phyloP scores from a whole-genome alignment of 2,797 vertebrate species.

The Tarsius wallacei region DNA sequence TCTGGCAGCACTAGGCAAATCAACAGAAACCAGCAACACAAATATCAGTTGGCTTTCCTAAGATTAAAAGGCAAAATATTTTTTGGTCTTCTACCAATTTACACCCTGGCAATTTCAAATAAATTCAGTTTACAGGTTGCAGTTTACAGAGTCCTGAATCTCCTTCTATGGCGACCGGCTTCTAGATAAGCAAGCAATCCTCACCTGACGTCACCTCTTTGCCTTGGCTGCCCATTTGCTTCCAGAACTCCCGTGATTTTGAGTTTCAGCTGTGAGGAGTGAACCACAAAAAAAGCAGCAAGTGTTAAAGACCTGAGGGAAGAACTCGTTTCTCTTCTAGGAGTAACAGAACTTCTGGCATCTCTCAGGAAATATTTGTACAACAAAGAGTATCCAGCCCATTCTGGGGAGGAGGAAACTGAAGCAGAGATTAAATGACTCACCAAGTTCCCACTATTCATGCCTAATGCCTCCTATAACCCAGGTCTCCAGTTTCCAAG shows the following conservation, averaged over 20 bases:
- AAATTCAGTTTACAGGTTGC: not conserved
- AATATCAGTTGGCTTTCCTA: not conserved
- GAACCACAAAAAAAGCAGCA: not conserved
- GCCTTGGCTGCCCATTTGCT: not conserved
- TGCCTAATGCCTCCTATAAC: not conserved
- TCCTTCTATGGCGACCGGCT: not conserved
- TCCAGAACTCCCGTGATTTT: not conserved
- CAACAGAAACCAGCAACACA: constrained; percentile 52
- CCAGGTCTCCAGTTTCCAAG: not conserved
- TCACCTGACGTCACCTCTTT: not conserved
- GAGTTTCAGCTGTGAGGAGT: not conserved
- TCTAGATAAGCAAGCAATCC: not conserved
- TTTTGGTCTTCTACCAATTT: not conserved
- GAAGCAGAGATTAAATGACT: not conserved
- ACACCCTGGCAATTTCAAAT: not conserved
- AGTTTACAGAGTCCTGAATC: not conserved
- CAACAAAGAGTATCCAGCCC: not conserved
- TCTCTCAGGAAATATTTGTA: not conserved
- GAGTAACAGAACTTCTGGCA: not conserved
- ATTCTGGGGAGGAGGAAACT: not conserved
- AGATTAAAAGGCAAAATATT: constrained; percentile 60
- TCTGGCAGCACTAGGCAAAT: not conserved
- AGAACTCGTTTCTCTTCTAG: not conserved
- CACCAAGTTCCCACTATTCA: not conserved
- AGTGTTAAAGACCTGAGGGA: not conserved